Evolutionary conservation across 2,113 vertebrate genomes (phyloP).

Genomic region (Mola mola): DNA sequence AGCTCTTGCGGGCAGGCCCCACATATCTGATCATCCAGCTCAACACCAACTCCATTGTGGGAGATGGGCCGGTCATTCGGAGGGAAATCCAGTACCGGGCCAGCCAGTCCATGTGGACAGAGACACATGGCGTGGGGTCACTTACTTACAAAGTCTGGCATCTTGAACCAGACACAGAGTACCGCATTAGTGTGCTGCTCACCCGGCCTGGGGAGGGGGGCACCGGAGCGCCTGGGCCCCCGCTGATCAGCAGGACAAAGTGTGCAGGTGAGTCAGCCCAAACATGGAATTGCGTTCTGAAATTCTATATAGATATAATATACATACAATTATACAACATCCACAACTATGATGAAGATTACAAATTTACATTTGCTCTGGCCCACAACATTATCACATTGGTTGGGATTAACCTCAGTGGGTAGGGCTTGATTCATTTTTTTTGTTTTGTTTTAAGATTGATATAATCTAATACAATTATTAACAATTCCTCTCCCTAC

Average conservation of each 20-base stretch:
- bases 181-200: conserved; percentile 93
- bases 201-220: conserved; percentile 94
- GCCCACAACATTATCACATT: too few species aligned
- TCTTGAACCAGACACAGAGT: conserved; percentile 94
- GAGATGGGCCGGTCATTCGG: conserved; percentile 93
- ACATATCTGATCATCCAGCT: conserved; percentile 97
- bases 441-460: too few species aligned
- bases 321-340: too few species aligned
- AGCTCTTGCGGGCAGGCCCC: conserved; percentile 91
- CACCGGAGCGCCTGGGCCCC: conserved; percentile 90
- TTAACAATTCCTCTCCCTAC: too few species aligned
- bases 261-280: conserved; percentile 87
- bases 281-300: background rate
- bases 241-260: conserved; percentile 93
- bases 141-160: conserved; percentile 97
- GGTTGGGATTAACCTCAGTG: too few species aligned
- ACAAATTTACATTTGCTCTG: too few species aligned
- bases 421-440: too few species aligned
- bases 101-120: conserved; percentile 89
- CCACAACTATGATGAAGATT: too few species aligned
- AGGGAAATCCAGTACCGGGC: conserved; percentile 96
- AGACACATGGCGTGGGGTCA: conserved; percentile 91
- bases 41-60: conserved; percentile 95
- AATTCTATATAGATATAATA: too few species aligned
- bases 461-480: too few species aligned